Base-by-base conservation (phyloP, 2,113 vertebrate genomes). In the Cebidichthys violaceus region DNA sequence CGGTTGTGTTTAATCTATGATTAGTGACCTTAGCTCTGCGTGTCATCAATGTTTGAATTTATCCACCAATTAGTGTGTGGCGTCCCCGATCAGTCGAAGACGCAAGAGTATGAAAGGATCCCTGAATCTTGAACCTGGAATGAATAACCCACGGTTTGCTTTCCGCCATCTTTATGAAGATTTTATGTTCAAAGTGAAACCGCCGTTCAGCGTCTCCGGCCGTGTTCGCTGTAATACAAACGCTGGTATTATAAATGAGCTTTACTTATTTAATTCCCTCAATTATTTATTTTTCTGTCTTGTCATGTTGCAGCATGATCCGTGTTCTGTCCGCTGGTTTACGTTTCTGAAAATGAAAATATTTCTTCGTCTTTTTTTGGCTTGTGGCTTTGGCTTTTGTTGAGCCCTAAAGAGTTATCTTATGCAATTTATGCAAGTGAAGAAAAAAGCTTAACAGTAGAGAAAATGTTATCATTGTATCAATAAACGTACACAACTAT, bases 21-120 rank as follows among this genome's bases (percentile, higher is more conserved):
- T 10, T 50, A 24, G 39, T 86, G 79, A 82, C 84, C 77, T 85
- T 81, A 52, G 57, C 67, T n/a, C 62, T 31, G 70, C 20, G 41
- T 71, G 74, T 61, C 70, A 64, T 29, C 61, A 9, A 0, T 14
- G 59, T 70, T 83, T 87, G 55, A 54, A 82, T 67, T 57, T 31
- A 81, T 68, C 37, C n/a, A n/a, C 69, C 35, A 78, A 75, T 81
- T 81, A 90, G 31, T 18, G 65, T 54, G 39, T 67, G 9, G 6
- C 66, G 62, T 79, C 62, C 50, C 69, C 70, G 14, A 27, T 67
- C 47, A 60, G 75, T 77, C 55, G 64, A 33, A 70, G 24, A 39
- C 1, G 41, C 43, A 41, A 45, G n/a, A 9, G n/a, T 14, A 47
- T 52, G 29, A 37, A 4, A 27, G 61, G 62, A 65, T 10, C 35